Evolutionary conservation across 1,140 invertebrate genomes (phyloP).

Genomic region (Linepithema humile): DNA sequence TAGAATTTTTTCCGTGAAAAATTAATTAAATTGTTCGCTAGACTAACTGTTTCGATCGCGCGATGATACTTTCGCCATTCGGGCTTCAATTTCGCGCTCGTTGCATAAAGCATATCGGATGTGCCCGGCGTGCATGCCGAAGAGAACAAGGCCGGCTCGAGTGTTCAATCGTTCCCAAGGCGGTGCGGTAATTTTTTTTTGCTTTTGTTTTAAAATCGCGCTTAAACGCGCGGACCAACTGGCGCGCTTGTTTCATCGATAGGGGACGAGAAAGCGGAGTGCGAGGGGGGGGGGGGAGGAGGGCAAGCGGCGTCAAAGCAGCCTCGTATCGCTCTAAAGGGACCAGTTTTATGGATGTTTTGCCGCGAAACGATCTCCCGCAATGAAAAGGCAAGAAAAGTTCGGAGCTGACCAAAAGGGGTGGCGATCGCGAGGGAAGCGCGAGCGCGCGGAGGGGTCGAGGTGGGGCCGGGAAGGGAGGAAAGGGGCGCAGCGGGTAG

Average conservation of each 20-base stretch:
- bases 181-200: not conserved
- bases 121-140: not conserved
- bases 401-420: conserved; percentile 43
- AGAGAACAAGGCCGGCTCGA: not conserved
- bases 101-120: conserved; percentile 26
- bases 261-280: not conserved
- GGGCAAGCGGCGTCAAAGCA: not conserved
- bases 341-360: conserved; percentile 59
- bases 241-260: conserved; percentile 9
- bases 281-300: not conserved
- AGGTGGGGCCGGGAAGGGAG: not conserved
- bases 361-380: conserved; percentile 44
- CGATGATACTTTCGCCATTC: not conserved
- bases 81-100: conserved; percentile 25
- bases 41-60: not conserved
- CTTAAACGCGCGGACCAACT: conserved; percentile 39
- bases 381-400: conserved; percentile 53
- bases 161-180: conserved; percentile 29
- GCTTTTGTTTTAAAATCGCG: conserved; percentile 35
- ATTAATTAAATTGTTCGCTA: not conserved
- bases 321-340: conserved; percentile 46
- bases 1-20: not conserved
- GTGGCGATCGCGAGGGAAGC: conserved; percentile 29
- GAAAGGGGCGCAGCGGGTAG: not conserved
- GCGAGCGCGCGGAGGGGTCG: not conserved